A percentile compares a stretch with the other conserved stretches of the same genome.
phyloP scores from a whole-genome alignment of 2,113 vertebrate species.

The Hippocampus mohnikei region DNA sequence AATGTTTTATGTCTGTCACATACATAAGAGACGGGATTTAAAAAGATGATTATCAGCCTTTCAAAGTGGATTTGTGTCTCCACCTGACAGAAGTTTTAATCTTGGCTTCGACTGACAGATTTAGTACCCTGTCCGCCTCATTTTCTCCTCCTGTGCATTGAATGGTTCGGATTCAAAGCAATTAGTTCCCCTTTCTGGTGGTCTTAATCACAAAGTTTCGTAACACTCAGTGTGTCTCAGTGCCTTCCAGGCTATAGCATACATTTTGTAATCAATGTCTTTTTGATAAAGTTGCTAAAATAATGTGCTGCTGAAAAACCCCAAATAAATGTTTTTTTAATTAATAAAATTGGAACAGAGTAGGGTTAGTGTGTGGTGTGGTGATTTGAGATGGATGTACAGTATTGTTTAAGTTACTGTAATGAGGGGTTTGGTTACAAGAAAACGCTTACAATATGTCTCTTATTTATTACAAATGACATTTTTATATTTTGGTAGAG shows the following conservation, averaged over 20 bases:
- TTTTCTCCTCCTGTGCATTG: conserved; percentile 19
- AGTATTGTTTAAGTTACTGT: too few relatives aligned
- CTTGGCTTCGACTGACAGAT: background rate
- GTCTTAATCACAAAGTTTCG: conserved; percentile 49
- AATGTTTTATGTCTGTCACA: conserved; percentile 14
- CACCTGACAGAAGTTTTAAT: conserved; percentile 12
- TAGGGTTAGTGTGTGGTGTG: background rate
- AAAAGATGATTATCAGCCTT: conserved; percentile 32
- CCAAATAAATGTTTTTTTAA: background rate
- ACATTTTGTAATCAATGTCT: conserved; percentile 20
- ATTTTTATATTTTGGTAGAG: too few relatives aligned
- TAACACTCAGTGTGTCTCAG: conserved; percentile 45
- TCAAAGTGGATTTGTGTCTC: conserved; percentile 17
- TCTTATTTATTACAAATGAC: too few relatives aligned
- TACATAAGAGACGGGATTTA: conserved; percentile 16
- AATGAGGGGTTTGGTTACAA: too few relatives aligned
- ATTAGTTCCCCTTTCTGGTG: conserved; percentile 56
- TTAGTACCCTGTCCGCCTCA: conserved; percentile 9
- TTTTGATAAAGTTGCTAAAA: conserved; percentile 7
- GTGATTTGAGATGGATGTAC: background rate
- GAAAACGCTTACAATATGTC: too few relatives aligned
- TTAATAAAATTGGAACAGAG: background rate
- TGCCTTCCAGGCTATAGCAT: conserved; percentile 10
- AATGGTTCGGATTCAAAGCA: conserved; percentile 45
- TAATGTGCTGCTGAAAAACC: background rate